phyloP scores from a whole-genome alignment of 2,797 vertebrate species.

The Macroramphosus scolopax region DNA sequence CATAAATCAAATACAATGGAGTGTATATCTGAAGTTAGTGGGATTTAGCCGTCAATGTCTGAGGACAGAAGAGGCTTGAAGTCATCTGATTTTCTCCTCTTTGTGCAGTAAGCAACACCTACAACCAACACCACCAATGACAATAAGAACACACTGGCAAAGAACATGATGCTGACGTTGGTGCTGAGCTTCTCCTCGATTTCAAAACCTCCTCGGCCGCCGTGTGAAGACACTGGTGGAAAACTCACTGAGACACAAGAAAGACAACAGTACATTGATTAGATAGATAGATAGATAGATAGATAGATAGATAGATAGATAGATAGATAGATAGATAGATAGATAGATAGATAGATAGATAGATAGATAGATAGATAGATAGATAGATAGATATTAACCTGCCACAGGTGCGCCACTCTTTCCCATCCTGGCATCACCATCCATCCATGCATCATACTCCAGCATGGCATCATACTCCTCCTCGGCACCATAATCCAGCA shows the following conservation, averaged over 20 bases:
- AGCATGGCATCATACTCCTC: too few relatives aligned
- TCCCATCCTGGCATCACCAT: too few relatives aligned
- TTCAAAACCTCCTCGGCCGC: background rate
- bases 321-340: background rate
- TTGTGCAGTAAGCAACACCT: constrained; percentile 24
- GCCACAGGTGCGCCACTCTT: background rate
- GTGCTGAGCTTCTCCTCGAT: constrained; percentile 11
- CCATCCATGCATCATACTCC: too few relatives aligned
- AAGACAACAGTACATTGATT: background rate
- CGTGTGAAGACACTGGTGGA: constrained; percentile 1
- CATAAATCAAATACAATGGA: too few relatives aligned
- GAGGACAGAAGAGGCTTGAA: constrained; percentile 37
- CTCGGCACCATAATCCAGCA: too few relatives aligned
- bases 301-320: background rate
- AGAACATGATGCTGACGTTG: constrained; percentile 33
- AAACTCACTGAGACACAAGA: constrained; percentile 17
- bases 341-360: background rate
- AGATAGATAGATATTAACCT: background rate
- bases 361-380: background rate
- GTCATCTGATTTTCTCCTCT: constrained; percentile 42
- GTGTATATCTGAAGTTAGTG: background rate
- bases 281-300: background rate
- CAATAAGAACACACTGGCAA: constrained; percentile 41
- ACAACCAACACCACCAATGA: constrained; percentile 40
- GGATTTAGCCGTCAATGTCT: constrained; percentile 9